Conservation (phyloP, 2,797 vertebrate species). For the Coranthus polyacanthus region DNA sequence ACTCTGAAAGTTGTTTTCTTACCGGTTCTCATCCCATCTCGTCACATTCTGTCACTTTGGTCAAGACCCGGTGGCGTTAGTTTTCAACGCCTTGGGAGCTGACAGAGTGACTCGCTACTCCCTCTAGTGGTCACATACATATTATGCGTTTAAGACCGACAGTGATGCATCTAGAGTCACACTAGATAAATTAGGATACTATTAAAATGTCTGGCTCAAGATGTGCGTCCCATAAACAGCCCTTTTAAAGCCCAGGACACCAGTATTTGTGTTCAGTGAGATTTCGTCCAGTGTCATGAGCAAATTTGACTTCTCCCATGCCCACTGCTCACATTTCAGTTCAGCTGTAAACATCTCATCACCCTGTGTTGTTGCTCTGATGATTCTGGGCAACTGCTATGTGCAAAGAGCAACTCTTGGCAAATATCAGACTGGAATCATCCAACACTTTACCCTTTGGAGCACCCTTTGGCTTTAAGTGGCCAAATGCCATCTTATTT, state of each 20-base stretch:
- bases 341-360: constrained; percentile 63
- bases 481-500: constrained; percentile 70
- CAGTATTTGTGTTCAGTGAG: constrained; percentile 39
- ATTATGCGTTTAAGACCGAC: too few relatives aligned
- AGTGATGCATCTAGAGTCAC: background rate
- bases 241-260: background rate
- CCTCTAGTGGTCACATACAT: too few relatives aligned
- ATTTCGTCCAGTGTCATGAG: constrained; percentile 58
- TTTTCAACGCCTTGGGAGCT: too few relatives aligned
- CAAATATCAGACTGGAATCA: constrained; percentile 55
- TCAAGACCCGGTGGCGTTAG: too few relatives aligned
- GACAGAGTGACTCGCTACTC: too few relatives aligned
- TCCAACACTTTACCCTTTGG: constrained; percentile 65
- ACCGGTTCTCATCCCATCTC: too few relatives aligned
- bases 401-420: constrained; percentile 68
- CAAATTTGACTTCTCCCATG: constrained; percentile 66
- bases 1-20: too few relatives aligned
- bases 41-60: too few relatives aligned
- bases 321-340: constrained; percentile 50
- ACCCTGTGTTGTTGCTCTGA: constrained; percentile 33
- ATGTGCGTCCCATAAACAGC: constrained; percentile 9
- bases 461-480: constrained; percentile 62
- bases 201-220: background rate
- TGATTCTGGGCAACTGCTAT: constrained; percentile 51
- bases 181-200: too few relatives aligned